Conservation (phyloP, 2,113 vertebrate genomes). For the Apus apus region DNA sequence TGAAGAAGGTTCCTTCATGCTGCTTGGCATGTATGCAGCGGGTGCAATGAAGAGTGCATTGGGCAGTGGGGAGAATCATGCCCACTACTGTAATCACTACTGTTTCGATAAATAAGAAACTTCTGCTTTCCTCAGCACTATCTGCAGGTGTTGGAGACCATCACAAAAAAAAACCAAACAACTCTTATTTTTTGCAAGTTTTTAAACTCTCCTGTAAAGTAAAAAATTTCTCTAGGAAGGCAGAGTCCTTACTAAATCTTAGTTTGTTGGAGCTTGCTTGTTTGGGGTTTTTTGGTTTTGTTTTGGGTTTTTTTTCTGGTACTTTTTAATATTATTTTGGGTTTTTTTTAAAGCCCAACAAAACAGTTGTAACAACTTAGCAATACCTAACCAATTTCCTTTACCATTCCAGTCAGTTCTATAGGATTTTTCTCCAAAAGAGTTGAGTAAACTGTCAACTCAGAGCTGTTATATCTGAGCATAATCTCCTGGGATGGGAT, state of each 20-base stretch:
- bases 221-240: neutral
- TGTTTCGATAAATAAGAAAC: neutral
- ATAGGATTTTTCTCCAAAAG: neutral
- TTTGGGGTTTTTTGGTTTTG: neutral
- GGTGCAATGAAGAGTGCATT: neutral
- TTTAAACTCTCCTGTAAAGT: neutral
- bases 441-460: neutral
- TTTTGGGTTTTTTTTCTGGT: neutral
- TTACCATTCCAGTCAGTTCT: neutral
- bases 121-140: neutral
- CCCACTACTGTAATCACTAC: neutral
- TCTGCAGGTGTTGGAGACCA: neutral
- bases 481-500: neutral
- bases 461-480: neutral
- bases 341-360: neutral
- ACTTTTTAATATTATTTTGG: neutral
- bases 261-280: too few relatives aligned
- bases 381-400: neutral
- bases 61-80: neutral
- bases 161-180: neutral
- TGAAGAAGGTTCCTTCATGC: neutral
- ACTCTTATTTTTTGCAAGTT: neutral
- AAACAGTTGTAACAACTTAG: neutral
- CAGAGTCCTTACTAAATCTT: neutral
- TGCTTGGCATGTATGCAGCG: neutral